A percentile compares a stretch with the other conserved stretches of the same genome.
Evolutionary conservation across 2,113 vertebrate genomes (phyloP).

Genomic region (Hoplias malabaricus): DNA sequence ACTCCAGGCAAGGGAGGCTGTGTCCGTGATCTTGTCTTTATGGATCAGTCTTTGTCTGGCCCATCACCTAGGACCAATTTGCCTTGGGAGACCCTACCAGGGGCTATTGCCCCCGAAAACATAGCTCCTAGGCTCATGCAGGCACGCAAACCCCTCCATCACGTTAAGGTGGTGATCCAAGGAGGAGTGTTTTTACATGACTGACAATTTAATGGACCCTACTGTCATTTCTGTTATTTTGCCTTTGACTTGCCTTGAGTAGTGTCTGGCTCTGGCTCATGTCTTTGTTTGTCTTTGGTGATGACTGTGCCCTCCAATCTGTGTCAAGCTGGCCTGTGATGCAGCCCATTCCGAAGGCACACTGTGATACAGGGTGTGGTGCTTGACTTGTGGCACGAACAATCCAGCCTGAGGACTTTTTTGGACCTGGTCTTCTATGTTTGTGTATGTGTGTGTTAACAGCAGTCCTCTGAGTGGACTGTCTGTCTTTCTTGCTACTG

Average conservation of each 20-base stretch:
- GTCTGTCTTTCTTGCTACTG: not conserved
- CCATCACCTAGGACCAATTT: too few species aligned
- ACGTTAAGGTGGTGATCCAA: too few species aligned
- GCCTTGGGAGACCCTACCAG: too few species aligned
- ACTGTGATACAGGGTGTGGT: constrained; percentile 12
- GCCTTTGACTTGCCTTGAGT: too few species aligned
- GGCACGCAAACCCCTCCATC: too few species aligned
- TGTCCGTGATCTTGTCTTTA: too few species aligned
- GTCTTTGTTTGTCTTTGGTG: constrained; percentile 35
- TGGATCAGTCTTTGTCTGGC: too few species aligned
- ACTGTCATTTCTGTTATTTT: constrained; percentile 23
- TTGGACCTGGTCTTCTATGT: not conserved
- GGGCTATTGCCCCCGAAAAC: too few species aligned
- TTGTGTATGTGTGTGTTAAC: not conserved
- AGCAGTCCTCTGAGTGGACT: not conserved
- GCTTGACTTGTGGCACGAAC: not conserved
- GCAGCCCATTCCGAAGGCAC: not conserved
- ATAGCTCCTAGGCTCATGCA: too few species aligned
- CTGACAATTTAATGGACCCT: too few species aligned
- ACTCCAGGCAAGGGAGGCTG: too few species aligned
- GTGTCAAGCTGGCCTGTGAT: not conserved
- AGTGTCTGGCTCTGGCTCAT: not conserved
- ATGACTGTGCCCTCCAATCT: constrained; percentile 24
- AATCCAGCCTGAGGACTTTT: not conserved
- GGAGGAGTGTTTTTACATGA: too few species aligned